Evolutionary conservation across 2,797 vertebrate species (phyloP).

Genomic region (Percopsis omiscomaycus): DNA sequence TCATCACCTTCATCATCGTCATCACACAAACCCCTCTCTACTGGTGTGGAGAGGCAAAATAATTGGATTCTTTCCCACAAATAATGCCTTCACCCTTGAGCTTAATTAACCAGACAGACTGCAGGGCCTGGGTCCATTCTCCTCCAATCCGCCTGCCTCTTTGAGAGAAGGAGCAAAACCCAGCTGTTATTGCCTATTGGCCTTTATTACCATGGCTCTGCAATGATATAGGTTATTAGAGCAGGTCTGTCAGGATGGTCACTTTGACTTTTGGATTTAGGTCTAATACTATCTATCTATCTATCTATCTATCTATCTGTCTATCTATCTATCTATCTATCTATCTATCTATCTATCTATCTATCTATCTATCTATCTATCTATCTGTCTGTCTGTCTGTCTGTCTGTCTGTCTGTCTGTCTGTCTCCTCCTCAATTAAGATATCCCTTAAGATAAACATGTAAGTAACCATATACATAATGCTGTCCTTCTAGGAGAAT

Average conservation of each 20-base stretch:
- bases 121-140: slow-evolving; percentile 73
- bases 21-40: slow-evolving; percentile 63
- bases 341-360: too few relatives aligned
- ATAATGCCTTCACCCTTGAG: slow-evolving; percentile 84
- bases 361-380: too few relatives aligned
- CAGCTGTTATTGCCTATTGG: slow-evolving; percentile 74
- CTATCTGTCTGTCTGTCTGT: too few relatives aligned
- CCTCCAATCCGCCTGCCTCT: slow-evolving; percentile 53
- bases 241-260: slow-evolving; percentile 54
- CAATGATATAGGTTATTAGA: slow-evolving; percentile 73
- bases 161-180: slow-evolving; percentile 60
- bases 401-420: too few relatives aligned
- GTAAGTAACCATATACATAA: too few relatives aligned
- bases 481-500: too few relatives aligned
- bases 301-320: background rate
- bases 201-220: slow-evolving; percentile 72
- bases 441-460: too few relatives aligned
- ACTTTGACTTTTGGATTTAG: slow-evolving; percentile 38
- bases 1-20: slow-evolving; percentile 70
- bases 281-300: slow-evolving; percentile 13
- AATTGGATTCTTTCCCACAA: slow-evolving; percentile 89
- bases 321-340: background rate
- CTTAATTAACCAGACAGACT: slow-evolving; percentile 83
- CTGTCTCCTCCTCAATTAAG: too few relatives aligned
- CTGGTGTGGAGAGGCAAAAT: slow-evolving; percentile 78